Evolutionary conservation across 1,140 invertebrate genomes (phyloP).

Genomic region (Trichonephila clavata): DNA sequence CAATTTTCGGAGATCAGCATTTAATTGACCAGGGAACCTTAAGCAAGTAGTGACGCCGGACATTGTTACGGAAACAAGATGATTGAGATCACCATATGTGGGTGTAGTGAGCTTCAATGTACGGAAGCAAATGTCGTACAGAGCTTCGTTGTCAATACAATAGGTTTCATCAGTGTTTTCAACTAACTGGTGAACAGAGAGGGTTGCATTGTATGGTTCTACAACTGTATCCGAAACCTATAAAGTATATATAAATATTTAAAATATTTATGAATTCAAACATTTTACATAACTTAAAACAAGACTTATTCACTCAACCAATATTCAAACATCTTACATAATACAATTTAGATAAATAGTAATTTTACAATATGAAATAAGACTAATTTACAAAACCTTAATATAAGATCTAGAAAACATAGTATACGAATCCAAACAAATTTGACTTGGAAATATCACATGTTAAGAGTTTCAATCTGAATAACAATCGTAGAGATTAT

Average conservation of each 20-base stretch:
- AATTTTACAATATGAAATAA: no score
- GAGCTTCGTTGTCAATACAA: constrained; percentile 88
- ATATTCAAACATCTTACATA: no score
- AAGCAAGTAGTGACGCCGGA: constrained; percentile 91
- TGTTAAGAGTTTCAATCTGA: no score
- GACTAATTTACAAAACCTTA: no score
- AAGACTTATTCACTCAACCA: no score
- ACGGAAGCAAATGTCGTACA: constrained; percentile 96
- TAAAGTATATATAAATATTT: not conserved
- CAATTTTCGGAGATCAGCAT: constrained; percentile 91
- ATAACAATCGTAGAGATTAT: no score
- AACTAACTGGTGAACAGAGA: constrained; percentile 90
- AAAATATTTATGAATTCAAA: not conserved
- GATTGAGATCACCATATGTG: constrained; percentile 85
- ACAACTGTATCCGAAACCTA: constrained; percentile 84
- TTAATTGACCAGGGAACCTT: constrained; percentile 90
- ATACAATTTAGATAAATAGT: no score
- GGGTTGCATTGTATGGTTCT: constrained; percentile 84
- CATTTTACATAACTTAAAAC: no score
- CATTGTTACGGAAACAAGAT: constrained; percentile 84
- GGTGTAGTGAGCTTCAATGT: constrained; percentile 90
- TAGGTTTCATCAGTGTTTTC: constrained; percentile 87
- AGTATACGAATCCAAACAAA: no score
- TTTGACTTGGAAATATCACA: no score
- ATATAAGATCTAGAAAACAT: no score